A percentile compares a stretch with the other conserved stretches of the same genome.
These are phyloP conservation scores for Picus viridis DNA, from an alignment of 2,797 vertebrate species.

Conservation along the genomic window DNA sequence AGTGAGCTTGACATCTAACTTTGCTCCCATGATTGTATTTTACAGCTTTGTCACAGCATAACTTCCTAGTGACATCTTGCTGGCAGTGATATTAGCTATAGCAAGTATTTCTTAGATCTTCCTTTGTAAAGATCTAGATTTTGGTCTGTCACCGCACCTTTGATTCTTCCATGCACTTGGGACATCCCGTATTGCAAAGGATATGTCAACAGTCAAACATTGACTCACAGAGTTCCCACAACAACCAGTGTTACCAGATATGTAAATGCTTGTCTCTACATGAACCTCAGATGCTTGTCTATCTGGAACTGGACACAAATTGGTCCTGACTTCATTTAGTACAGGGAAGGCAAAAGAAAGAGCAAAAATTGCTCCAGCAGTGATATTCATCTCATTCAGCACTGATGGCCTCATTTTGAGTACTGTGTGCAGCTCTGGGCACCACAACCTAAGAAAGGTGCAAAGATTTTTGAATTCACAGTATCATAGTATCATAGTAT, in stretches of 20 bases:
- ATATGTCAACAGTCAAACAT: not conserved
- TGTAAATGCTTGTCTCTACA: not conserved
- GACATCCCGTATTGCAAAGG: not conserved
- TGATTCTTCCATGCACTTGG: not conserved
- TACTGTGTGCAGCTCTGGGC: not conserved
- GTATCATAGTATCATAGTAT: no score
- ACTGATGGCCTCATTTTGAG: not conserved
- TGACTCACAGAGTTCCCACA: not conserved
- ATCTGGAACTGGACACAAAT: not conserved
- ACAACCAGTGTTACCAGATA: not conserved
- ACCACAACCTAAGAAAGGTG: not conserved
- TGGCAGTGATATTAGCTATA: not conserved
- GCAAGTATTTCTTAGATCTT: not conserved
- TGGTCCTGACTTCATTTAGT: not conserved
- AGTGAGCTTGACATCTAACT: not conserved
- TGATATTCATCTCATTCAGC: not conserved
- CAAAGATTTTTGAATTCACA: not conserved
- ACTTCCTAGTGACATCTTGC: not conserved
- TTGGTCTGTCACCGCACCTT: not conserved
- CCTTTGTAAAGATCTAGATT: fast-evolving
- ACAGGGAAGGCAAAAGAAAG: not conserved
- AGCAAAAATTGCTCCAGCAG: not conserved
- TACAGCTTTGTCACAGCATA: not conserved
- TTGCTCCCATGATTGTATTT: not conserved
- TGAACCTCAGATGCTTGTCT: not conserved